Percentiles rank a stretch among this genome's conserved stretches.
Evolutionary conservation across 2,888 invertebrate genomes (phyloP).

Genomic region (Sinohyriopsis cumingii): DNA sequence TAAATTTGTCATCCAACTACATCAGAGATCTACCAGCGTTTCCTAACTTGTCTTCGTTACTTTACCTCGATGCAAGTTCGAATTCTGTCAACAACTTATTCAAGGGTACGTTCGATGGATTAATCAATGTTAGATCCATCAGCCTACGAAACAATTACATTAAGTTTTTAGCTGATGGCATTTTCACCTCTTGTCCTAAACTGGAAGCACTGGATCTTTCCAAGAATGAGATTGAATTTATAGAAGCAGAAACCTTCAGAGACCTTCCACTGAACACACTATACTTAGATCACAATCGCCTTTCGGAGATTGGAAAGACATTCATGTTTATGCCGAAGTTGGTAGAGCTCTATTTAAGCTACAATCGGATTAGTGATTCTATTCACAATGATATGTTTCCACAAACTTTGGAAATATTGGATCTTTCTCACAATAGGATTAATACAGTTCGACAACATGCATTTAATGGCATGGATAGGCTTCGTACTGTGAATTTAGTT

Average conservation of each 20-base stretch:
- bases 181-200: conserved; percentile 40
- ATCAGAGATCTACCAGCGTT: conserved; percentile 23
- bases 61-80: conserved; percentile 35
- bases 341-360: conserved; percentile 35
- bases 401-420: conserved; percentile 39
- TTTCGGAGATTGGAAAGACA: conserved; percentile 34
- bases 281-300: conserved; percentile 37
- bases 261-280: conserved; percentile 24
- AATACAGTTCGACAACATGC: conserved; percentile 41
- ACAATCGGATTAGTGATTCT: conserved; percentile 37
- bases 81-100: conserved; percentile 33
- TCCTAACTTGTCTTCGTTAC: conserved; percentile 14
- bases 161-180: conserved; percentile 23
- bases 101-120: conserved; percentile 30
- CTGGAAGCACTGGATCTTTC: conserved; percentile 41
- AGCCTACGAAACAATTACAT: conserved; percentile 37
- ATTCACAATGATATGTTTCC: conserved; percentile 45
- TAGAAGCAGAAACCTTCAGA: conserved; percentile 41
- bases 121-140: conserved; percentile 28
- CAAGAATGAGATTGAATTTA: conserved; percentile 32
- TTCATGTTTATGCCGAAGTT: conserved; percentile 34
- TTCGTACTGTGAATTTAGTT: conserved; percentile 45
- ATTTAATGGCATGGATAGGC: conserved; percentile 42
- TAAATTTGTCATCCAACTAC: conserved; percentile 31
- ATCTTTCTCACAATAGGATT: conserved; percentile 47